phyloP scores from a whole-genome alignment of 2,797 vertebrate species.

The Danionella dracula region DNA sequence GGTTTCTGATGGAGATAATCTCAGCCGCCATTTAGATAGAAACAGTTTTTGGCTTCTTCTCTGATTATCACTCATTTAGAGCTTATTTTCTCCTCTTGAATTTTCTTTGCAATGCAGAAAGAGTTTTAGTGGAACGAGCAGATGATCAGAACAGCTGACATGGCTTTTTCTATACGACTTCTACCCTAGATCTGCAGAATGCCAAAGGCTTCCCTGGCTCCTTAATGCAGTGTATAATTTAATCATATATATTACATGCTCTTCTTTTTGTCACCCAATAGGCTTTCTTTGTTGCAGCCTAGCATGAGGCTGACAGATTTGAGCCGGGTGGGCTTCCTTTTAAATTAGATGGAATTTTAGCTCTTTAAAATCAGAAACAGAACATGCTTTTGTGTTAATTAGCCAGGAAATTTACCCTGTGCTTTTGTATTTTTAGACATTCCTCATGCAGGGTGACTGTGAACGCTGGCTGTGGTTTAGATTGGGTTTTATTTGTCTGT shows the following conservation, averaged over 20 bases:
- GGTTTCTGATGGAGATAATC: not conserved
- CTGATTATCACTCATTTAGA: not conserved
- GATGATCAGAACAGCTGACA: not conserved
- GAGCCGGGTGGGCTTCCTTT: constrained; percentile 9
- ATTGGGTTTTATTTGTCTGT: not conserved
- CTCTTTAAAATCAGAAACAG: constrained; percentile 15
- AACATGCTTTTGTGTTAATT: constrained; percentile 33
- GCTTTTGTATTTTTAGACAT: constrained; percentile 38
- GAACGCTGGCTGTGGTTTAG: constrained; percentile 8
- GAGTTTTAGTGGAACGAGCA: not conserved
- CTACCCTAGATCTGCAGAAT: constrained; percentile 11
- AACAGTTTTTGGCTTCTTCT: not conserved
- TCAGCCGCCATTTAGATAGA: not conserved
- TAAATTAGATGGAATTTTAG: constrained; percentile 25
- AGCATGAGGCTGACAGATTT: constrained; percentile 9
- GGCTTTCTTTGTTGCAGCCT: constrained; percentile 15
- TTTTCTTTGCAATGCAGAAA: not conserved
- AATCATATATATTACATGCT: constrained; percentile 34
- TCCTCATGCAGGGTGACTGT: constrained; percentile 30
- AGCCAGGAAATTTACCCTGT: constrained; percentile 2
- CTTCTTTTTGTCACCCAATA: constrained; percentile 16
- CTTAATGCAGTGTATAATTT: constrained; percentile 35
- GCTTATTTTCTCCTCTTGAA: not conserved
- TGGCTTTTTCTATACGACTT: not conserved
- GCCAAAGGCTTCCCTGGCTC: constrained; percentile 2